Conservation (phyloP, 2,113 vertebrate genomes). For the Canis aureus region DNA sequence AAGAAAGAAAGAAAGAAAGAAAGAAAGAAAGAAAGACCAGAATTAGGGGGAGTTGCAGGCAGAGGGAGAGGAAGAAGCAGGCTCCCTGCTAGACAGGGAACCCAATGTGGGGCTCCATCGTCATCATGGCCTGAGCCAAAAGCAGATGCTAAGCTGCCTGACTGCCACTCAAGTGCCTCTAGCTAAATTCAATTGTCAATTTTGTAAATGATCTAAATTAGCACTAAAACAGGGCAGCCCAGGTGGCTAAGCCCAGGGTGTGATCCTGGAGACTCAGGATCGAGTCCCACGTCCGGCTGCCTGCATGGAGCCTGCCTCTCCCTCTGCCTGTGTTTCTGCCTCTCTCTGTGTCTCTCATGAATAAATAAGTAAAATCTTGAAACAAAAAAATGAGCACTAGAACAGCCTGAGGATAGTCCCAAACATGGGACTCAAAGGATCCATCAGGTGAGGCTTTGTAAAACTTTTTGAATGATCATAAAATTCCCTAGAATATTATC, state of each 20-base stretch:
- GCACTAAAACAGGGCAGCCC: not conserved
- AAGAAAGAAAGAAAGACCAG: not conserved
- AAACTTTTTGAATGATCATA: not conserved
- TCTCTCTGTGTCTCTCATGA: too few species aligned
- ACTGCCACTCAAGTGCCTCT: not conserved
- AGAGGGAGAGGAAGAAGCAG: not conserved
- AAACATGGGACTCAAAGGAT: not conserved
- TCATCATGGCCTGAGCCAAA: not conserved
- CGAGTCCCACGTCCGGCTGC: too few species aligned
- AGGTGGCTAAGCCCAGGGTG: too few species aligned
- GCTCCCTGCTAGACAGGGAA: not conserved
- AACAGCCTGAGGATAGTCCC: not conserved
- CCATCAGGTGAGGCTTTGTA: not conserved
- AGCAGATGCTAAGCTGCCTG: not conserved
- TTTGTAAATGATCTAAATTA: not conserved
- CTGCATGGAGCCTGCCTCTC: too few species aligned
- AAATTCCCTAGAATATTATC: slow-evolving; percentile 35
- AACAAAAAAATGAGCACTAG: not conserved
- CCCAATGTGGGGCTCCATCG: not conserved
- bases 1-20: not conserved
- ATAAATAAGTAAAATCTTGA: too few species aligned
- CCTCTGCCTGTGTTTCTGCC: too few species aligned
- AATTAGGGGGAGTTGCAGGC: not conserved
- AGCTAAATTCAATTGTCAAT: not conserved
- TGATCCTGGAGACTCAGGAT: too few species aligned